A percentile compares a stretch with the other conserved stretches of the same genome.
Conservation (phyloP, 2,797 vertebrate species). For the Melanogrammus aeglefinus region DNA sequence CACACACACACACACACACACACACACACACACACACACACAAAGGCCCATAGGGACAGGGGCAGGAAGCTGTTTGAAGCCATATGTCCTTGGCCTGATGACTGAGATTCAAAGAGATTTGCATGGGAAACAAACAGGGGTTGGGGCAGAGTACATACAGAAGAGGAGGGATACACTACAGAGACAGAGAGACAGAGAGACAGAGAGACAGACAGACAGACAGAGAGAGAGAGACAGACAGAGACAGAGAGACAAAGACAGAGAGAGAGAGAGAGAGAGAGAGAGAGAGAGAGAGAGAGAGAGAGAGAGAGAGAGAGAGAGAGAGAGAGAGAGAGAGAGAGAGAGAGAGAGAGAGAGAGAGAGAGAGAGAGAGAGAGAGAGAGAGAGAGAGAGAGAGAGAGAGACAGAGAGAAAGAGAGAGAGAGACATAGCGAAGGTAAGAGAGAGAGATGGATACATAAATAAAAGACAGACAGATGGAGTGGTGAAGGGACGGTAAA, state of each 20-base stretch:
- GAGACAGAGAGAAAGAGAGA: slow-evolving; percentile 2
- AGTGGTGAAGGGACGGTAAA: too few relatives aligned
- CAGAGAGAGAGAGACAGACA: slow-evolving; percentile 15
- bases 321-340: slow-evolving; percentile 24
- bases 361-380: slow-evolving; percentile 21
- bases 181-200: slow-evolving; percentile 2
- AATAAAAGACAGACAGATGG: neutral
- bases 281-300: neutral
- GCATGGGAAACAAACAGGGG: slow-evolving; percentile 36
- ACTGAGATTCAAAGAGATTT: slow-evolving; percentile 60
- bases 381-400: neutral
- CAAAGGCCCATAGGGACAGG: neutral
- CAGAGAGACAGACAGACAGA: slow-evolving; percentile 27
- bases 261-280: neutral
- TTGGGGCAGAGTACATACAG: slow-evolving; percentile 46
- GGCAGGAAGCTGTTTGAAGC: neutral
- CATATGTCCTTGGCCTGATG: slow-evolving; percentile 38
- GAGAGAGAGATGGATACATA: neutral
- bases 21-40: neutral
- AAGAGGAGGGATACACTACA: slow-evolving; percentile 5
- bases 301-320: slow-evolving; percentile 6
- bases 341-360: slow-evolving; percentile 23
- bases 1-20: neutral
- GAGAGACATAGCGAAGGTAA: slow-evolving; percentile 23
- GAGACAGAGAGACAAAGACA: slow-evolving; percentile 24